phyloP scores from a whole-genome alignment of 2,888 invertebrate species.

The Siphlonurus alternatus region DNA sequence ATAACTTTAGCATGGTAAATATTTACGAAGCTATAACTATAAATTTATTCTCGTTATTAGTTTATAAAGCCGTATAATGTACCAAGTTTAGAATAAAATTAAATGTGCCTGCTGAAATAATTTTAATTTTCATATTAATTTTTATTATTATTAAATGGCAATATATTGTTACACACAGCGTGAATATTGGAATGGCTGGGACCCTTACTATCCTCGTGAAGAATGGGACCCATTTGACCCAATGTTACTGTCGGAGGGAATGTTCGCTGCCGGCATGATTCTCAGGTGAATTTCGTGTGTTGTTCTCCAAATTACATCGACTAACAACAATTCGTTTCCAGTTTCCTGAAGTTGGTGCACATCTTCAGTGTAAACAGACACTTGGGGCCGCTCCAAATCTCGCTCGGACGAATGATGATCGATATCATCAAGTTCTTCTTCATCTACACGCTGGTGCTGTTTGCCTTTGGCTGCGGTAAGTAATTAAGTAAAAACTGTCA shows the following conservation, averaged over 20 bases:
- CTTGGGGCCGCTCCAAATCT: slow-evolving; percentile 88
- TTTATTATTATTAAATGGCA: no score
- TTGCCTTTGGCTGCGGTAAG: slow-evolving; percentile 90
- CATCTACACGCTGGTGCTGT: slow-evolving; percentile 79
- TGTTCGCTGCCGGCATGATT: slow-evolving; percentile 95
- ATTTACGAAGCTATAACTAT: no score
- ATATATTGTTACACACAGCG: no score
- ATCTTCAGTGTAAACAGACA: slow-evolving; percentile 95
- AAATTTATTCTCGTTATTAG: no score
- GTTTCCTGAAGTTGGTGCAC: slow-evolving; percentile 86
- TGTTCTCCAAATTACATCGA: neutral
- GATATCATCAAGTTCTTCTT: slow-evolving; percentile 95
- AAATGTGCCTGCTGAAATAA: no score
- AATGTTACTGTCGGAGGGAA: slow-evolving; percentile 80
- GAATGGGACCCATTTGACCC: slow-evolving; percentile 93
- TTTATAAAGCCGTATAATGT: neutral
- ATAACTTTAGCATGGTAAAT: no score
- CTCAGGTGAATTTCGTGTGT: slow-evolving; percentile 49
- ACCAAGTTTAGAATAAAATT: neutral
- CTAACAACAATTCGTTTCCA: slow-evolving; percentile 26
- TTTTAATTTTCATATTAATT: neutral
- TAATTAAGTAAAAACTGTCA: no score
- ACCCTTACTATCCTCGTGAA: slow-evolving; percentile 75
- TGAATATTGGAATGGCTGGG: slow-evolving; percentile 31
- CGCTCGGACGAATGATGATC: slow-evolving; percentile 81